phyloP scores from a whole-genome alignment of 2,113 vertebrate species.

The Silurus asotus region DNA sequence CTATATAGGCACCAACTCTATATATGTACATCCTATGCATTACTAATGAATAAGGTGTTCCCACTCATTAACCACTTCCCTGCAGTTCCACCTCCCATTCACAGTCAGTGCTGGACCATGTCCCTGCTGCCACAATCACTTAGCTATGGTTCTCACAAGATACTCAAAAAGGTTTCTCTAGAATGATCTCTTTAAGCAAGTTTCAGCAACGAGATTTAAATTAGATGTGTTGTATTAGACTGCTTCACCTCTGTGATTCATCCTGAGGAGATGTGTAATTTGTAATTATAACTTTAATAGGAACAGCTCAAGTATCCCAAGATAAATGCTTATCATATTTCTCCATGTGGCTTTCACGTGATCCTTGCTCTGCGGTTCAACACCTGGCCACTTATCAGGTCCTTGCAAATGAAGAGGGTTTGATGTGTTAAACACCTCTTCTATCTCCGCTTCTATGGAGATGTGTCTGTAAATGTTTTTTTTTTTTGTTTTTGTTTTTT shows the following conservation, averaged over 20 bases:
- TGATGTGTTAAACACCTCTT: slow-evolving; percentile 37
- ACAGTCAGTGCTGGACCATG: not conserved
- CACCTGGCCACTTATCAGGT: slow-evolving; percentile 62
- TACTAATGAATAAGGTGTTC: not conserved
- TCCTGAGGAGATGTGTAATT: slow-evolving; percentile 62
- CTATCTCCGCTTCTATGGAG: slow-evolving; percentile 34
- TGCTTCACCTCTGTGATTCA: slow-evolving; percentile 43
- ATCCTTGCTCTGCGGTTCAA: slow-evolving; percentile 51
- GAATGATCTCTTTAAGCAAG: not conserved
- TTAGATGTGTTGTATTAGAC: slow-evolving; percentile 12
- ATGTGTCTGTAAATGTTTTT: not conserved
- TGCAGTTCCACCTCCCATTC: not conserved
- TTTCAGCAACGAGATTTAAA: slow-evolving; percentile 36
- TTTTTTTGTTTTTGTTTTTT: not conserved
- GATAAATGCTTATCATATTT: slow-evolving; percentile 71
- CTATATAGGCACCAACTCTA: not conserved
- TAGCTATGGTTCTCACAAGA: not conserved
- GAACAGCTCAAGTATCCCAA: slow-evolving; percentile 59
- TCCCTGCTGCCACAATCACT: not conserved
- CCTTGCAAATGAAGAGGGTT: slow-evolving; percentile 42
- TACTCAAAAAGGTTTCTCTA: not conserved
- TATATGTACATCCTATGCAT: not conserved
- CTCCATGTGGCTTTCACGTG: slow-evolving; percentile 66
- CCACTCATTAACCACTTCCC: not conserved
- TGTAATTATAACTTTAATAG: slow-evolving; percentile 69